A percentile compares a stretch with the other conserved stretches of the same genome.
These are phyloP conservation scores for Gallinago jamesoni DNA, from an alignment of 2,113 vertebrate species.

Conservation along the genomic window DNA sequence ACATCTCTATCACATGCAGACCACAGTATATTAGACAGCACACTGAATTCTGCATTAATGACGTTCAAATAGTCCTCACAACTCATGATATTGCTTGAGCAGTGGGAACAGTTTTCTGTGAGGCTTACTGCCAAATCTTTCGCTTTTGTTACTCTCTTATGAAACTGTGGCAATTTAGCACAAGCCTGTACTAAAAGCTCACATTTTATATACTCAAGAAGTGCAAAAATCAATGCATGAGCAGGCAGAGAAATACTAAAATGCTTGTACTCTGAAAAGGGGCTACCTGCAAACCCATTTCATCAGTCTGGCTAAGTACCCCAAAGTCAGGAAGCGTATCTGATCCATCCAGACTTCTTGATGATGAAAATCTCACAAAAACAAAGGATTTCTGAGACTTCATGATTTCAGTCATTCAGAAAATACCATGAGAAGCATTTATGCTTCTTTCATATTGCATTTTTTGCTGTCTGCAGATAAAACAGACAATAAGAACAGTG, in stretches of 20 bases:
- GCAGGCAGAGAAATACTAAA: slow-evolving; percentile 32
- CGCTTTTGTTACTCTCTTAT: slow-evolving; percentile 45
- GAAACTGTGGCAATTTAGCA: slow-evolving; percentile 50
- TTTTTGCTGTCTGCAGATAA: not conserved
- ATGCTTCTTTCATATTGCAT: not conserved
- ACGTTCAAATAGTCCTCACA: slow-evolving; percentile 46
- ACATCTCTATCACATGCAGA: slow-evolving; percentile 32
- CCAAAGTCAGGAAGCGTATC: slow-evolving; percentile 1
- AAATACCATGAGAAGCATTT: not conserved
- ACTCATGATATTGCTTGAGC: slow-evolving; percentile 37
- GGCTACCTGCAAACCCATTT: slow-evolving; percentile 14
- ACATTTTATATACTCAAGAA: slow-evolving; percentile 62
- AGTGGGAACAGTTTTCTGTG: slow-evolving; percentile 51
- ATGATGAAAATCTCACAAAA: slow-evolving; percentile 23
- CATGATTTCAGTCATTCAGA: not conserved
- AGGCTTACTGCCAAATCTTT: slow-evolving; percentile 64
- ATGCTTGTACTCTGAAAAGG: not conserved
- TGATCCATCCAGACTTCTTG: not conserved
- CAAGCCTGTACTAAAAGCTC: slow-evolving; percentile 53
- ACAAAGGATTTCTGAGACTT: slow-evolving; percentile 9
- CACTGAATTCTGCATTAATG: slow-evolving; percentile 62
- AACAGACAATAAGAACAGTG: not conserved
- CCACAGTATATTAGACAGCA: not conserved
- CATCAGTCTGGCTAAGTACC: slow-evolving; percentile 43
- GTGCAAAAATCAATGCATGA: slow-evolving; percentile 55